These are phyloP conservation scores for Linyphia triangularis DNA, from an alignment of 2,888 invertebrate genomes.

Conservation along the genomic window DNA sequence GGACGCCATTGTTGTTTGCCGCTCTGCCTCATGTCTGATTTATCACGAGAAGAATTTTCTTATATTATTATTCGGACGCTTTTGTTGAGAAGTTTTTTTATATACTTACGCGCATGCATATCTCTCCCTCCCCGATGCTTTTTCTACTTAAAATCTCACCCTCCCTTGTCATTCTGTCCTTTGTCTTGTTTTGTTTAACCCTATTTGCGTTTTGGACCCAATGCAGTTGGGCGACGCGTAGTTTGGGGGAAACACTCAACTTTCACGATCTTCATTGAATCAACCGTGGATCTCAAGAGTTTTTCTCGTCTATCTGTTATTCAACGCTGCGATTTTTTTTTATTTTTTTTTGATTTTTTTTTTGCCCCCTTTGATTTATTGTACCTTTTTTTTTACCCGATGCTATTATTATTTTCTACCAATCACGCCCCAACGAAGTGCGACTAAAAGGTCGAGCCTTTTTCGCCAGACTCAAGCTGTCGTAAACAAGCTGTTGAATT, in stretches of 20 bases:
- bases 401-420: conserved; percentile 37
- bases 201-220: conserved; percentile 70
- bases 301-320: conserved; percentile 72
- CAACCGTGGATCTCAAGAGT: conserved; percentile 63
- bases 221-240: conserved; percentile 46
- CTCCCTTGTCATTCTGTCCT: conserved; percentile 74
- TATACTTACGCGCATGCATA: conserved; percentile 9
- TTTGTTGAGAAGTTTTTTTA: conserved; percentile 57
- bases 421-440: conserved; percentile 45
- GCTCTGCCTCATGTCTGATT: conserved; percentile 74
- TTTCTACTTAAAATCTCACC: conserved; percentile 73
- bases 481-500: conserved; percentile 70
- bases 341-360: conserved; percentile 2
- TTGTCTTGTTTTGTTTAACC: conserved; percentile 74
- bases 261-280: conserved; percentile 66
- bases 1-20: conserved; percentile 74
- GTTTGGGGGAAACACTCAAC: conserved; percentile 59
- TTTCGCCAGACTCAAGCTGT: conserved; percentile 30
- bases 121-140: conserved; percentile 53
- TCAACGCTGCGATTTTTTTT: conserved; percentile 52
- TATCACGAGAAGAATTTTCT: conserved; percentile 71
- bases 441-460: conserved; percentile 54
- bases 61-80: conserved; percentile 60
- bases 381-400: conserved; percentile 21
- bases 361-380: not conserved